Evolutionary conservation across 2,113 vertebrate species (phyloP).

Genomic region (Odontophorus gujanensis): DNA sequence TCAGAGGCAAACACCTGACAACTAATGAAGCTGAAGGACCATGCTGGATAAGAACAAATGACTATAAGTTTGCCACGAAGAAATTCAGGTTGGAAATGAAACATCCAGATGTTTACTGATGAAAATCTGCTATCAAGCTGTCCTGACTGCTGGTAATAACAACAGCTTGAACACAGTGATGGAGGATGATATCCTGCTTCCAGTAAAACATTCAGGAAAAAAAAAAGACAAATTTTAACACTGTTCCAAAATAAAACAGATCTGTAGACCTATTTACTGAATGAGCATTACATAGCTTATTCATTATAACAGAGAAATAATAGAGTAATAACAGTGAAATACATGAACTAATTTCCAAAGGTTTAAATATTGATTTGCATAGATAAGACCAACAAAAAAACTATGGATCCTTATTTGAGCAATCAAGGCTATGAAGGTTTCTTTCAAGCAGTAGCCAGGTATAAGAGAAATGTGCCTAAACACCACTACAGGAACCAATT

Average conservation of each 20-base stretch:
- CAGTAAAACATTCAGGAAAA: neutral
- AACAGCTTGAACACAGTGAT: neutral
- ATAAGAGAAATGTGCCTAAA: neutral
- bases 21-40: neutral
- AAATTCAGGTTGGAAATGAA: neutral
- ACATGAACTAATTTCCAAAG: neutral
- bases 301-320: too few species aligned
- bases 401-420: neutral
- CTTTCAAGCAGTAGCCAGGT: neutral
- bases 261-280: neutral
- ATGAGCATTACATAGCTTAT: neutral
- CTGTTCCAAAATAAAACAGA: neutral
- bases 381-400: neutral
- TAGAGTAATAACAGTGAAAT: neutral
- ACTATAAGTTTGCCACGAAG: neutral
- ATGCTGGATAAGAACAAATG: neutral
- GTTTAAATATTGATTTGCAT: rapidly evolving
- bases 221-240: neutral
- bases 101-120: neutral
- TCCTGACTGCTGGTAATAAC: neutral
- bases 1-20: neutral
- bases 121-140: neutral
- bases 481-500: neutral
- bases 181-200: neutral
- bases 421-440: neutral